A percentile compares a stretch with the other conserved stretches of the same genome.
Evolutionary conservation across 2,113 vertebrate species (phyloP).

Genomic region (Gasterosteus nipponicus): DNA sequence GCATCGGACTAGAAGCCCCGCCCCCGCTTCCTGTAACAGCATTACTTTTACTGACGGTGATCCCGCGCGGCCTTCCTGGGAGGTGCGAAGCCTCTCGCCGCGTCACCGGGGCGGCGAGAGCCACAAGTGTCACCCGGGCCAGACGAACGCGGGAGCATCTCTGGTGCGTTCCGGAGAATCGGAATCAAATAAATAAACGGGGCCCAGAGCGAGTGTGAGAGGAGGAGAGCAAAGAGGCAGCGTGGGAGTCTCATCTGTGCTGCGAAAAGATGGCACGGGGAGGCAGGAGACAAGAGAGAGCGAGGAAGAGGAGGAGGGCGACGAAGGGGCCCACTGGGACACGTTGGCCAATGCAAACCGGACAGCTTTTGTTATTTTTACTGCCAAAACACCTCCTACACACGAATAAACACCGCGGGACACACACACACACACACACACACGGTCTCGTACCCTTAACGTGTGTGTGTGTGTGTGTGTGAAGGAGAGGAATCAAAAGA

Average conservation of each 20-base stretch:
- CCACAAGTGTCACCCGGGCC: conserved; percentile 54
- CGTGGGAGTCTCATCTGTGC: conserved; percentile 75
- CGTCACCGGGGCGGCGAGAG: not conserved
- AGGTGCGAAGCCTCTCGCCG: too few species aligned
- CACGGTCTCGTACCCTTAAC: conserved; percentile 40
- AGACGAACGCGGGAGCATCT: conserved; percentile 50
- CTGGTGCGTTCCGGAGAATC: conserved; percentile 35
- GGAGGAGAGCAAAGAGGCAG: conserved; percentile 39
- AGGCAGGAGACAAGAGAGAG: conserved; percentile 36
- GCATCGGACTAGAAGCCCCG: too few species aligned
- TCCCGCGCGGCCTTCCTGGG: too few species aligned
- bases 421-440: conserved; percentile 28
- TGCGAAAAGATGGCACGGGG: conserved; percentile 62
- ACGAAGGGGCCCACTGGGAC: conserved; percentile 55
- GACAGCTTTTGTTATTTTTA: conserved; percentile 68
- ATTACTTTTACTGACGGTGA: too few species aligned
- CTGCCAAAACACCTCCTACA: conserved; percentile 68
- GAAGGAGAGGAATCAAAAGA: conserved; percentile 43
- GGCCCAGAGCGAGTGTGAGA: not conserved
- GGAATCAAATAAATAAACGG: conserved; percentile 25
- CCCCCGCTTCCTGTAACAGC: too few species aligned
- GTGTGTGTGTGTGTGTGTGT: conserved; percentile 34
- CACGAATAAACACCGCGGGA: conserved; percentile 26
- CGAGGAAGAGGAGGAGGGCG: conserved; percentile 22
- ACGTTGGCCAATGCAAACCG: conserved; percentile 63